phyloP scores from a whole-genome alignment of 1,140 invertebrate species.

The Heliconius eleuchia region DNA sequence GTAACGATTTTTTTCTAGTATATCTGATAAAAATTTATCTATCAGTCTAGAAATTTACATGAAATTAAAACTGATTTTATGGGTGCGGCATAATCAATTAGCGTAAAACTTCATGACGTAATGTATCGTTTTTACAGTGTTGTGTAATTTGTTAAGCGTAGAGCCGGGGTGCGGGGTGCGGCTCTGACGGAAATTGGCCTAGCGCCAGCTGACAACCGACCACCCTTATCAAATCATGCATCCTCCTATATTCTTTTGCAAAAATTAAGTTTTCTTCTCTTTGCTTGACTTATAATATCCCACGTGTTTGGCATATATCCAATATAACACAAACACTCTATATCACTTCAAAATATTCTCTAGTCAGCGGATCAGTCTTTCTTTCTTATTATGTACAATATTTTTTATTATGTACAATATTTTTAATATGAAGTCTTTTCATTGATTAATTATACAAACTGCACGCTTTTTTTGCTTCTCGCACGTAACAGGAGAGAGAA shows the following conservation, averaged over 20 bases:
- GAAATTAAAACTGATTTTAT: background rate
- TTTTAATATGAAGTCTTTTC: background rate
- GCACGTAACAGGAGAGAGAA: too few species aligned
- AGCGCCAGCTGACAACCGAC: conserved; percentile 56
- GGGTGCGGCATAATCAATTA: conserved; percentile 22
- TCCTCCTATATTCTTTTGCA: conserved; percentile 52
- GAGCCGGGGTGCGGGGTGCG: conserved; percentile 32
- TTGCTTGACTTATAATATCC: conserved; percentile 36
- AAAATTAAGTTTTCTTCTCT: conserved; percentile 44
- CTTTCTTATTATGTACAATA: background rate
- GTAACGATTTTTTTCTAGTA: background rate
- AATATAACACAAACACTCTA: conserved; percentile 21
- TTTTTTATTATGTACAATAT: background rate
- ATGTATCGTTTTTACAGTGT: conserved; percentile 43
- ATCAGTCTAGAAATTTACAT: background rate
- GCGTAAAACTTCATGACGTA: conserved; percentile 34
- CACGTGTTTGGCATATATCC: conserved; percentile 43
- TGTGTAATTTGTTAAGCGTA: conserved; percentile 52
- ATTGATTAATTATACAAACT: background rate
- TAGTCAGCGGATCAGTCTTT: background rate
- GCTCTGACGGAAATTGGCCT: conserved; percentile 47
- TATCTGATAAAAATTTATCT: background rate
- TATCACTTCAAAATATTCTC: background rate
- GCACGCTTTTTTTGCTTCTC: background rate
- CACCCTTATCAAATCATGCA: conserved; percentile 58